A percentile compares a stretch with the other conserved stretches of the same genome.
These are phyloP conservation scores for Scomber japonicus DNA, from an alignment of 2,113 vertebrate genomes.

Conservation along the genomic window DNA sequence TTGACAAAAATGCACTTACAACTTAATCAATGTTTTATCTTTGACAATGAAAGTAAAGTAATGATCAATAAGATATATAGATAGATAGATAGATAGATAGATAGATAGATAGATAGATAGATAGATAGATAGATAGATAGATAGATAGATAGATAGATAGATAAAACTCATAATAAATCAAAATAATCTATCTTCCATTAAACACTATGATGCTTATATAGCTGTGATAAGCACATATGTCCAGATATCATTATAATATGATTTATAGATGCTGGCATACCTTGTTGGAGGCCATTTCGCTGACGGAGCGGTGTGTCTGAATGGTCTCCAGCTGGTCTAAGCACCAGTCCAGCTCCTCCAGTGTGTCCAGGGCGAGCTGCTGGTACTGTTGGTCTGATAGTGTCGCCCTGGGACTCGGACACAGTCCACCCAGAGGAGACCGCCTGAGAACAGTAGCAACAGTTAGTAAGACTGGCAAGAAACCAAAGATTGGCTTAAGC, in stretches of 20 bases:
- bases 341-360: conserved; percentile 96
- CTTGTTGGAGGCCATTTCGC: conserved; percentile 88
- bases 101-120: too few species aligned
- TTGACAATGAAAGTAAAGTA: too few species aligned
- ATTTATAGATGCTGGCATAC: conserved; percentile 40
- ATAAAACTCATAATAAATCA: too few species aligned
- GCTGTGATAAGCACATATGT: neutral
- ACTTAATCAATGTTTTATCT: too few species aligned
- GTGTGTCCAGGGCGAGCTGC: conserved; percentile 89
- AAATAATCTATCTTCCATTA: too few species aligned
- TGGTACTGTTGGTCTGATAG: conserved; percentile 89
- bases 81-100: too few species aligned
- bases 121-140: too few species aligned
- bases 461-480: neutral
- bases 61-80: too few species aligned
- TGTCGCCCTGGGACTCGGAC: conserved; percentile 77
- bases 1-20: too few species aligned
- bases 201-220: neutral
- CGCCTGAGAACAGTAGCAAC: conserved; percentile 74
- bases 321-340: conserved; percentile 95
- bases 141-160: too few species aligned
- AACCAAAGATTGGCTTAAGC: neutral
- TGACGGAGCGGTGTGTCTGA: conserved; percentile 90
- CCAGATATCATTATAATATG: too few species aligned
- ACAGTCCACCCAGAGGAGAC: conserved; percentile 77